Base-by-base conservation (phyloP, 2,113 vertebrate species). In the Gasterosteus nipponicus region DNA sequence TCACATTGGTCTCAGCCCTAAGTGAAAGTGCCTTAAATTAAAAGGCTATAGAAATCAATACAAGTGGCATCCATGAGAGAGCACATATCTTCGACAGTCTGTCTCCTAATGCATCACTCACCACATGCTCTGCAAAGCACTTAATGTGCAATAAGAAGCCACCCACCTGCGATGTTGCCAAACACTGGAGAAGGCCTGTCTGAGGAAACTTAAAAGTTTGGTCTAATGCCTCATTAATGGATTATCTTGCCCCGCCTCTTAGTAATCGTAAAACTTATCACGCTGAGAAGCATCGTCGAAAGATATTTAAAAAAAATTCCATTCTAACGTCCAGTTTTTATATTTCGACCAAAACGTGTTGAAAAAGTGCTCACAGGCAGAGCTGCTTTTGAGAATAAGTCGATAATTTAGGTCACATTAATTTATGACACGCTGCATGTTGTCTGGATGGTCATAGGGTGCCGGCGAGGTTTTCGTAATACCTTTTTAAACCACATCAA, bases 41-140 rank as follows among this genome's bases (percentile, higher is more conserved):
- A 94, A 93, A 93, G 91, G 85, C 87, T 76, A 83, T 85, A 85
- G 86, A 93, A 92, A 94, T 93, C 93, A 92, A 94, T 93, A 91
- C 62, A 51, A 89, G 87, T 81, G 86, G 78, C 78, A 87, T 90
- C 87, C 79, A 81, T 81, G 75, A 87, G 86, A 81, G 81, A 85
- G 80, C 76, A 78, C 78, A 83, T 58, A 70, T 73, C 86, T 86
- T 90, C 64, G 68, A 80, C 84, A 81, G 77, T 63, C 79, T 86
- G 83, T 73, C 84, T 88, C 77, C 89, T 91, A 90, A 92, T 93
- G 91, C 91, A 89, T 89, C 87, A 77, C 84, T 90, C 82, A 65
- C 85, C 85, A 74, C 84, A 85, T 81, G 85, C 74, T 78, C 88
- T 60, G 68, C 83, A 87, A 90, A 90, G 83, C 82, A 90, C 86